A percentile compares a stretch with the other conserved stretches of the same genome.
Conservation (phyloP, 2,888 invertebrate genomes). For the Hartigia nigra region DNA sequence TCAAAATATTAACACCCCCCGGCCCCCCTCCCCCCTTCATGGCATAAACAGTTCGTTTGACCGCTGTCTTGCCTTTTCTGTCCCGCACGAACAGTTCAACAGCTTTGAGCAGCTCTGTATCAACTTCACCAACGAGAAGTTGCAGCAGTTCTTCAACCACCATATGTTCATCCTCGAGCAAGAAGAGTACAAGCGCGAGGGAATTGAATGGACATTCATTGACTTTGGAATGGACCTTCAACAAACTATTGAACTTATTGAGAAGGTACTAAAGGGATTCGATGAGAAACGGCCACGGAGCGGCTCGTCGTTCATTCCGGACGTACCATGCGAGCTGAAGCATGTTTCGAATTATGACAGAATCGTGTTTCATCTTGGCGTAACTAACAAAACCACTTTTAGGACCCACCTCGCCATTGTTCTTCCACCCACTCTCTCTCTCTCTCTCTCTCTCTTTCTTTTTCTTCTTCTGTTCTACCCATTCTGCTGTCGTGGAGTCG, state of each 20-base stretch:
- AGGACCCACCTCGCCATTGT: not conserved
- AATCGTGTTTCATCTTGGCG: constrained; percentile 12
- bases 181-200: constrained; percentile 81
- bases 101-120: constrained; percentile 83
- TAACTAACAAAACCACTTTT: not conserved
- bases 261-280: constrained; percentile 71
- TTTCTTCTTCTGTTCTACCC: not conserved
- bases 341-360: constrained; percentile 17
- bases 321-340: constrained; percentile 3
- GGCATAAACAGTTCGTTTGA: constrained; percentile 55
- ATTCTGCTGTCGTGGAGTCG: not conserved
- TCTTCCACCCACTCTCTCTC: not conserved
- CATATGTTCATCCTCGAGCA: constrained; percentile 85
- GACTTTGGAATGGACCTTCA: constrained; percentile 86
- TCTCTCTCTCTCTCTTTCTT: not conserved
- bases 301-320: constrained; percentile 18
- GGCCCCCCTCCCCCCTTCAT: not conserved
- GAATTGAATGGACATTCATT: constrained; percentile 82
- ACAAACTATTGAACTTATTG: constrained; percentile 83
- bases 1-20: not conserved
- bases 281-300: constrained; percentile 19
- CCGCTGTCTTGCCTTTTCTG: constrained; percentile 53
- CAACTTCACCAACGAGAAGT: constrained; percentile 83
- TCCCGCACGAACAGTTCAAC: constrained; percentile 71
- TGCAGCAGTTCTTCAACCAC: constrained; percentile 85